Conservation (phyloP, 2,797 vertebrate species). For the Prionace glauca region DNA sequence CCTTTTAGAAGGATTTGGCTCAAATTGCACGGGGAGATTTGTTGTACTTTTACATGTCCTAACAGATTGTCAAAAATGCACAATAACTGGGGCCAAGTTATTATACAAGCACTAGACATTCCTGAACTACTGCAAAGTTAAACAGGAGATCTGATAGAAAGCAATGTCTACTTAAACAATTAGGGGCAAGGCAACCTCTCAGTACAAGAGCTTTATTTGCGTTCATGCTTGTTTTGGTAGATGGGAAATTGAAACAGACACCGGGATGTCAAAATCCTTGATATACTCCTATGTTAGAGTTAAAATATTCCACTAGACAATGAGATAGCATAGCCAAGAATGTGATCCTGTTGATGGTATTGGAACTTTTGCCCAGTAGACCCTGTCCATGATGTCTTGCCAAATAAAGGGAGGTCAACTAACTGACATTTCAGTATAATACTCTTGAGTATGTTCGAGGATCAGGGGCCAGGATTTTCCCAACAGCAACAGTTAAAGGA, state of each 20-base stretch:
- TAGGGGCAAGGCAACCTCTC: not conserved
- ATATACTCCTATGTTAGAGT: not conserved
- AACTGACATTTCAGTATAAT: not conserved
- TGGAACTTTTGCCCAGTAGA: not conserved
- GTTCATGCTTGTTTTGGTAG: not conserved
- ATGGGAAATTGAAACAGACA: not conserved
- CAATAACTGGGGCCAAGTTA: not conserved
- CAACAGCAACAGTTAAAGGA: not conserved
- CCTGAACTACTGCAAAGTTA: not conserved
- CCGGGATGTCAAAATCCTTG: not conserved
- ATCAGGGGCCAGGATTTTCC: too few relatives aligned
- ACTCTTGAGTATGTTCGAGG: not conserved
- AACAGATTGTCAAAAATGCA: slow-evolving; percentile 23
- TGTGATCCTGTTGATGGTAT: not conserved
- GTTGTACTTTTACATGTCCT: not conserved
- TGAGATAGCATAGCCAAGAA: not conserved
- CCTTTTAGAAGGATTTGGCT: not conserved
- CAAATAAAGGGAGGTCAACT: not conserved
- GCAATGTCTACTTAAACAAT: not conserved
- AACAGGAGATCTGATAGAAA: not conserved
- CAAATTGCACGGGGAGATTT: not conserved
- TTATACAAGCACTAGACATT: not conserved
- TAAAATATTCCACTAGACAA: not conserved
- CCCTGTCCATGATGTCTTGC: not conserved
- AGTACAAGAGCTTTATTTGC: not conserved